Conservation (phyloP, 2,888 invertebrate species). For the Margaritifera margaritifera region DNA sequence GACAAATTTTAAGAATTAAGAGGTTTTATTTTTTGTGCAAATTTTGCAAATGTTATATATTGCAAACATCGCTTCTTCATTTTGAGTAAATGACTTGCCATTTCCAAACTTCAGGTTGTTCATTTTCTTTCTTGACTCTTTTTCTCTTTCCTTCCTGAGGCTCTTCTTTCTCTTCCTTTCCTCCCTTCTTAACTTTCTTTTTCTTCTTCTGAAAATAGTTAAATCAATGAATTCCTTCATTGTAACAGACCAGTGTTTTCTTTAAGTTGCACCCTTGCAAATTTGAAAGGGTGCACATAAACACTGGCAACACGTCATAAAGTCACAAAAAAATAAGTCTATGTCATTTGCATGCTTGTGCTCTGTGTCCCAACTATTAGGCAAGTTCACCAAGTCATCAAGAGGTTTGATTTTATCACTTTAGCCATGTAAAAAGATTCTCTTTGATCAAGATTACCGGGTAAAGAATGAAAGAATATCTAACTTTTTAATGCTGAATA, state of each 20-base stretch:
- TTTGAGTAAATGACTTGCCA: constrained; percentile 72
- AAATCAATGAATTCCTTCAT: not conserved
- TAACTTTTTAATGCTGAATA: too few relatives aligned
- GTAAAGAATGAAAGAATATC: too few relatives aligned
- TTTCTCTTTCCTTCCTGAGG: constrained; percentile 47
- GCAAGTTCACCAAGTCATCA: too few relatives aligned
- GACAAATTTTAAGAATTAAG: too few relatives aligned
- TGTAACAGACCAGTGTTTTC: not conserved
- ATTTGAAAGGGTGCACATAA: not conserved
- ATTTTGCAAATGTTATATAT: not conserved
- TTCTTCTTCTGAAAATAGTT: constrained; percentile 41
- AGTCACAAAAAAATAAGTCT: not conserved
- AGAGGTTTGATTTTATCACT: too few relatives aligned
- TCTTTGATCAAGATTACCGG: too few relatives aligned
- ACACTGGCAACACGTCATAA: too few relatives aligned
- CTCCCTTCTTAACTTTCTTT: constrained; percentile 40
- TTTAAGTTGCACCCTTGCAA: not conserved
- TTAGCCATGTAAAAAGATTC: too few relatives aligned
- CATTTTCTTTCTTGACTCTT: constrained; percentile 57
- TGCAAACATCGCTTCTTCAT: not conserved
- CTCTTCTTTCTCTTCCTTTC: constrained; percentile 64
- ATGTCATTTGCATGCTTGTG: too few relatives aligned
- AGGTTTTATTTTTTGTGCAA: constrained; percentile 37
- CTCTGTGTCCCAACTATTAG: too few relatives aligned
- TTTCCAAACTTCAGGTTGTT: constrained; percentile 72